phyloP scores from a whole-genome alignment of 2,113 vertebrate species.

The Chloebia gouldiae region DNA sequence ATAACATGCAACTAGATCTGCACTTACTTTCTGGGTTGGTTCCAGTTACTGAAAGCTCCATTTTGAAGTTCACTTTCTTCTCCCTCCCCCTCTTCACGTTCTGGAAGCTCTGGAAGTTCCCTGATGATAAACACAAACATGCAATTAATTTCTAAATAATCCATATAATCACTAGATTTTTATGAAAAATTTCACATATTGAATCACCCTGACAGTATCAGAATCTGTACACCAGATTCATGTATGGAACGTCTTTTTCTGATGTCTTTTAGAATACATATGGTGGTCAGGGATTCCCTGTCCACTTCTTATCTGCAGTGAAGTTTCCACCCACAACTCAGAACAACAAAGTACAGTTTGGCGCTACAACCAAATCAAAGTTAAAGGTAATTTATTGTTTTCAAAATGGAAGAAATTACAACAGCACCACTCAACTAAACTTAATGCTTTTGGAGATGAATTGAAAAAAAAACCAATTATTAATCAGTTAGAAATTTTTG shows the following conservation, averaged over 20 bases:
- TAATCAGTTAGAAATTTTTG: not conserved
- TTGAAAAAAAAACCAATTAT: not conserved
- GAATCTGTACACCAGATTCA: not conserved
- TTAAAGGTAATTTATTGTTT: not conserved
- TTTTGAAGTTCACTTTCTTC: conserved; percentile 92
- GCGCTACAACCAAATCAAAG: not conserved
- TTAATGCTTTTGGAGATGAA: not conserved
- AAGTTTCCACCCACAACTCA: not conserved
- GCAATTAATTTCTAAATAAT: not conserved
- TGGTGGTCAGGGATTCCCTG: not conserved
- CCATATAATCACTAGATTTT: not conserved
- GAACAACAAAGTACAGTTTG: not conserved
- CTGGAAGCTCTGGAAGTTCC: conserved; percentile 86
- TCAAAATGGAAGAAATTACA: not conserved
- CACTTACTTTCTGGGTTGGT: conserved; percentile 87
- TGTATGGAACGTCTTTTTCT: not conserved
- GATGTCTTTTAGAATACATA: not conserved
- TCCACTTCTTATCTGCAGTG: not conserved
- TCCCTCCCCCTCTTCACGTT: conserved; percentile 96
- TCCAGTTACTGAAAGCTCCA: conserved; percentile 87
- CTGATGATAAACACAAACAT: conserved; percentile 53
- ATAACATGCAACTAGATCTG: not conserved
- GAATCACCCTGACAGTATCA: not conserved
- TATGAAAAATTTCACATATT: not conserved
- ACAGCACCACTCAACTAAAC: not conserved